phyloP scores from a whole-genome alignment of 2,888 invertebrate genomes.

The Oscheius myriophilus region DNA sequence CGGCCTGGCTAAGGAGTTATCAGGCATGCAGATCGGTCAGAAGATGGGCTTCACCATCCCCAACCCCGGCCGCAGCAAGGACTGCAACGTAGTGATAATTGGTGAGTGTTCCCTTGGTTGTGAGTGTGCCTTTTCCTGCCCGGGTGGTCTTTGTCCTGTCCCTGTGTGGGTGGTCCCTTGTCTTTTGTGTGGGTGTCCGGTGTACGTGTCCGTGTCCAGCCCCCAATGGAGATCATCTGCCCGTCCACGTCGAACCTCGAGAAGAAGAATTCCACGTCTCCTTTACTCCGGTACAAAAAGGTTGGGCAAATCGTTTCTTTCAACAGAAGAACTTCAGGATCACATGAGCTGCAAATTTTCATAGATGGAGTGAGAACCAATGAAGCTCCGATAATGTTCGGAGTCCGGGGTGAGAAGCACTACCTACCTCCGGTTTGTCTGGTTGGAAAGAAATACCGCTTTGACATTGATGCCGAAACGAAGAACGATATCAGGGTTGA shows the following conservation, averaged over 20 bases:
- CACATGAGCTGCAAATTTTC: slow-evolving; percentile 60
- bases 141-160: slow-evolving; percentile 26
- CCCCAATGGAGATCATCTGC: slow-evolving; percentile 56
- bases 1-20: slow-evolving; percentile 42
- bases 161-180: slow-evolving; percentile 31
- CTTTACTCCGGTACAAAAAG: slow-evolving; percentile 48
- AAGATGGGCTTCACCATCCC: slow-evolving; percentile 68
- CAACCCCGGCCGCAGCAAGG: slow-evolving; percentile 55
- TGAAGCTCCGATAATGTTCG: slow-evolving; percentile 32
- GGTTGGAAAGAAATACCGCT: slow-evolving; percentile 57
- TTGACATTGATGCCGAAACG: slow-evolving; percentile 46
- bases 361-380: slow-evolving; percentile 48
- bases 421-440: slow-evolving; percentile 47
- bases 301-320: slow-evolving; percentile 14
- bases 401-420: slow-evolving; percentile 36
- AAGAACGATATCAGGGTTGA: slow-evolving; percentile 61
- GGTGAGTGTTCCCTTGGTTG: slow-evolving; percentile 49
- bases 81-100: slow-evolving; percentile 69
- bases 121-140: slow-evolving; percentile 15
- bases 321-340: slow-evolving; percentile 40
- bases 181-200: slow-evolving; percentile 22
- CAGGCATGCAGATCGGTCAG: slow-evolving; percentile 61
- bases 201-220: slow-evolving; percentile 45
- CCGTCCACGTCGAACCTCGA: slow-evolving; percentile 56
- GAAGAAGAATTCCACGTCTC: slow-evolving; percentile 31